Evolutionary conservation across 2,888 invertebrate genomes (phyloP), one percentile per base, ranked within the genome.

Genomic region (Limulus polyphemus): DNA sequence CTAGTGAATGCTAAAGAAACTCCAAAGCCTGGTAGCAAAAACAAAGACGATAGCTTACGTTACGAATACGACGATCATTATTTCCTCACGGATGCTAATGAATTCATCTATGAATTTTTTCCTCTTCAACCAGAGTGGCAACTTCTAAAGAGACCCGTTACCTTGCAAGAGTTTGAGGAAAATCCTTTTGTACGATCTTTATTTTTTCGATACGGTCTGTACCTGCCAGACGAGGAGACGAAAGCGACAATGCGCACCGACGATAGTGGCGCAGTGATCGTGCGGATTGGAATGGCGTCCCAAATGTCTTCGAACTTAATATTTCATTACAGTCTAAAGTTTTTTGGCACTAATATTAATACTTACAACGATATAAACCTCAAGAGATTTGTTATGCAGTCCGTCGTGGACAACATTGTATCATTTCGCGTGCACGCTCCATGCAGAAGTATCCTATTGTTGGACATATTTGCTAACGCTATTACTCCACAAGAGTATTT

Each of bases 31-130:
- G 64, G 65, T 11, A 17, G 56, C 63, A 84, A 89, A 72, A 86
- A 87, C 70, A 90, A 91, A 79, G n/a, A n/a, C n/a, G 91, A 91
- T 74, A 90, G 90, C 74, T 81, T 91, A 70, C 84, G 91, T 74
- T 98, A 98, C 78, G 97, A 98, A 78, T 98, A 98, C 77, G 98
- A 98, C 75, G 98, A 99, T 77, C 98, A 99, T 78, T 98, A 98
- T 79, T 98, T 99, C 83, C 82, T 98, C 72, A 97, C 98, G n/a
- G 98, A 98, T 79, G 93, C 98, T 0, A 89, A 97, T 61, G 97
- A 99, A 78, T 98, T 99, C 78, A 97, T 99, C 76, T 95, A 97
- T 80, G 98, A 99, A 80, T 99, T 98, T 81, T 97, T 90, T 83
- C 97, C 98, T 0, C 82, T 92, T 63, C 93, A 95, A 78, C 81